Evolutionary conservation across 2,888 invertebrate species (phyloP), one percentile per base, ranked within the genome.

Genomic region (Gonocerus acuteangulatus): DNA sequence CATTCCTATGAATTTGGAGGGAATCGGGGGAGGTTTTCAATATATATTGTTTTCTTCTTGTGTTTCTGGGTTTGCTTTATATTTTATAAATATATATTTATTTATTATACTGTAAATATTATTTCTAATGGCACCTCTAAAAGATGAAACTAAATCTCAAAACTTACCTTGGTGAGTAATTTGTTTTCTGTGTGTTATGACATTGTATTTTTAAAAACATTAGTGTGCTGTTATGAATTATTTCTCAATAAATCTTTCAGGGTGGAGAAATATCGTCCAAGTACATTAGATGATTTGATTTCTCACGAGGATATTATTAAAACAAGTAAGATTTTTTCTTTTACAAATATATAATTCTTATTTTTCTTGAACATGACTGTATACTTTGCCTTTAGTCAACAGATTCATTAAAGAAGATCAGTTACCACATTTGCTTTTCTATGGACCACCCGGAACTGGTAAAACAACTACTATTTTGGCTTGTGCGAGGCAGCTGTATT

Each of bases 211-310:
- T 19, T 57, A 2, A 16, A 13, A 1, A 15, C 2, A 45, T 23
- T 45, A 6, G 22, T 34, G 2, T 47, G 23, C 13, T 27, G n/a
- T 19, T 45, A 16, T 36, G 13, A 36, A 2, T 7, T 15, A 45
- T 2, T 18, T 2, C 15, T 13, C 7, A 16, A 22, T 15, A 32
- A 11, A 42, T 2, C 63, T 63, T 56, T 61, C 73, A 90, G 96
- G 97, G 95, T 99, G 22, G 99, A 99, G 77, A 99, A 99, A 74
- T 99, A 99, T 76, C 85, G 99, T 19, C 99, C 99, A 4, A 84
- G 82, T 48, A 86, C 83, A 63, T 78, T 99, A 66, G 87, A 89
- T 70, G 97, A 99, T 71, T 80, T 99, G 45, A 94, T 97, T 64
- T 96, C 97, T 0, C 97, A 99, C 72, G 89, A 91, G 75, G 95